phyloP scores from a whole-genome alignment of 1,140 invertebrate species.

The Hyles vespertilio region DNA sequence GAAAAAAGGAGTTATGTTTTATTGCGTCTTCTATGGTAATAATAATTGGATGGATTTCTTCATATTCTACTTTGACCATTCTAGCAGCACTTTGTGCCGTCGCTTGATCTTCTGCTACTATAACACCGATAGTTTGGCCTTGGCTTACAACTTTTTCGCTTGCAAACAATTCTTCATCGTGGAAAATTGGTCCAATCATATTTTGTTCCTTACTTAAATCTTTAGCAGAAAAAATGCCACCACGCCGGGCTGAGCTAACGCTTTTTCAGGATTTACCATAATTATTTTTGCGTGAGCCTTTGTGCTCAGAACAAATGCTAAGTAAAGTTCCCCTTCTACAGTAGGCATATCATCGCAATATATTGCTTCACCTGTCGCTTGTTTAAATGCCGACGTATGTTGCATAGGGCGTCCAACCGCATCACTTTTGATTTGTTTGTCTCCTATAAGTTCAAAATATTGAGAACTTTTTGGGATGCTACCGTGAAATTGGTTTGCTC shows the following conservation, averaged over 20 bases:
- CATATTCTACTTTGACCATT: conserved; percentile 86
- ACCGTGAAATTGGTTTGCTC: conserved; percentile 80
- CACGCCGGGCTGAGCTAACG: conserved; percentile 86
- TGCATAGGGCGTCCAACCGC: conserved; percentile 88
- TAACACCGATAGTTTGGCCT: conserved; percentile 87
- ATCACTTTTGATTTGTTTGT: conserved; percentile 81
- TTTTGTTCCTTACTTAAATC: conserved; percentile 82
- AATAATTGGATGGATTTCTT: conserved; percentile 86
- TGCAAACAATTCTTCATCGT: conserved; percentile 89
- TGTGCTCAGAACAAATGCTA: conserved; percentile 88
- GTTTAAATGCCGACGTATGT: conserved; percentile 91
- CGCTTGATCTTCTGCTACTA: conserved; percentile 85
- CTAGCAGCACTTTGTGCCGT: conserved; percentile 87
- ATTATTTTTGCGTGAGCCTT: conserved; percentile 89
- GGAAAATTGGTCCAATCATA: conserved; percentile 81
- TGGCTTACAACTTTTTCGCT: conserved; percentile 83
- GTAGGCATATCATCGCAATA: conserved; percentile 94
- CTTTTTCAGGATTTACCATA: conserved; percentile 83
- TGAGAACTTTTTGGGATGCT: conserved; percentile 84
- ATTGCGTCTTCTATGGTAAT: conserved; percentile 94
- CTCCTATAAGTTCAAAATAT: conserved; percentile 84
- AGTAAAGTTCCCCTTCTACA: conserved; percentile 84
- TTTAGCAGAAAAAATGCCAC: conserved; percentile 85
- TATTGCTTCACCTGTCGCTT: conserved; percentile 93
- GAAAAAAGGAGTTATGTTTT: conserved; percentile 83